A percentile compares a stretch with the other conserved stretches of the same genome.
Evolutionary conservation across 2,797 vertebrate species (phyloP).

Genomic region (Tachyglossus aculeatus): DNA sequence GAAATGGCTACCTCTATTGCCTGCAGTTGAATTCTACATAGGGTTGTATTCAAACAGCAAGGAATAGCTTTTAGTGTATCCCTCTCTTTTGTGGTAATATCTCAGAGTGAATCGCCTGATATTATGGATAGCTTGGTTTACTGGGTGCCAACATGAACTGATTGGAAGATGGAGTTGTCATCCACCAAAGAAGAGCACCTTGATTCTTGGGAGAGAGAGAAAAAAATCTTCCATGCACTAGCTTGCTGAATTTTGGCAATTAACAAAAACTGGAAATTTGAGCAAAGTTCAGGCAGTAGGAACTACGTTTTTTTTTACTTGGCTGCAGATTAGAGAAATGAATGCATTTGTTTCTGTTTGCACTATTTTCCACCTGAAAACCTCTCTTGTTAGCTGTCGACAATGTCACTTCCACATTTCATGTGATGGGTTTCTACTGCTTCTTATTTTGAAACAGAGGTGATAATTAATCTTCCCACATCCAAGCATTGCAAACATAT

Average conservation of each 20-base stretch:
- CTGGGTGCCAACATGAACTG: constrained; percentile 3
- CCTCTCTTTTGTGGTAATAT: background rate
- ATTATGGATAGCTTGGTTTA: background rate
- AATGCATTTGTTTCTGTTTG: constrained; percentile 61
- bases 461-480: constrained; percentile 91
- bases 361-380: constrained; percentile 67
- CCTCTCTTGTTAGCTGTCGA: constrained; percentile 63
- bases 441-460: constrained; percentile 83
- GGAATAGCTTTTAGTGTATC: background rate
- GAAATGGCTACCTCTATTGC: constrained; percentile 10
- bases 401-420: constrained; percentile 74
- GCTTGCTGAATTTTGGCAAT: background rate
- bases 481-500: constrained; percentile 77
- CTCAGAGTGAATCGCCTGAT: background rate
- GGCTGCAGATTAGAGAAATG: constrained; percentile 39
- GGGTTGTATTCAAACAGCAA: constrained; percentile 19
- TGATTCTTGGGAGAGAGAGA: background rate
- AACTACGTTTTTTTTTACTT: constrained; percentile 42
- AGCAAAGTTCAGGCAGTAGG: constrained; percentile 23
- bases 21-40: background rate
- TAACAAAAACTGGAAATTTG: constrained; percentile 24
- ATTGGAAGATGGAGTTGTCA: background rate
- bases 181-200: background rate
- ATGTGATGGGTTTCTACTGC: constrained; percentile 74
- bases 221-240: background rate